Evolutionary conservation across 1,140 invertebrate genomes (phyloP), one percentile per base, ranked within the genome.

Genomic region (Pristionchus pacificus): DNA sequence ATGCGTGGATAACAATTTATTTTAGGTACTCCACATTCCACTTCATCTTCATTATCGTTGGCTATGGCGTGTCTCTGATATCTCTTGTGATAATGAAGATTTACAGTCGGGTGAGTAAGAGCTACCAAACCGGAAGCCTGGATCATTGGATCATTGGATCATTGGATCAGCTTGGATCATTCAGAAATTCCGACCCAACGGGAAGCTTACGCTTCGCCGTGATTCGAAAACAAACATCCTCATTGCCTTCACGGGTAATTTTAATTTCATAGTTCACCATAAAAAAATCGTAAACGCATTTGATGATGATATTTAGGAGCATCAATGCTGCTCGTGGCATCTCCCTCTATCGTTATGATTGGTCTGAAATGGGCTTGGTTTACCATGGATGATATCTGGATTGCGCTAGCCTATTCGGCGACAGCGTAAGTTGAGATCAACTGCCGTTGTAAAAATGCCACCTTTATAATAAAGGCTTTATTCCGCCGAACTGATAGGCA

Each of bases 391-490:
- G 65, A 67, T 25, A 67, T 67, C 38, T 2, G 3, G 15, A 38
- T 67, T 2, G 65, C n/a, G 15, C 29, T 67, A 27, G 55, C 65
- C 2, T 67, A 67, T 25, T n/a, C 65, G 2, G 58, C 65, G 14
- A 67, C 65, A 62, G 65, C 33, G 65, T 67, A 25, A 38, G 24
- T 31, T n/a, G n/a, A n/a, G n/a, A n/a, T n/a, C n/a, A n/a, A n/a
- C n/a, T n/a, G n/a, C n/a, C n/a, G n/a, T n/a, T n/a, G n/a, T n/a
- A n/a, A n/a, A n/a, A n/a, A n/a, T n/a, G n/a, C n/a, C n/a, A n/a
- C n/a, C n/a, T n/a, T n/a, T n/a, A n/a, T n/a, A n/a, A n/a, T n/a
- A n/a, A n/a, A n/a, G n/a, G n/a, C n/a, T n/a, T n/a, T n/a, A n/a
- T n/a, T n/a, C n/a, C n/a, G n/a, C n/a, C n/a, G n/a, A n/a, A n/a